phyloP scores from a whole-genome alignment of 2,113 vertebrate species.

The Pan troglodytes region DNA sequence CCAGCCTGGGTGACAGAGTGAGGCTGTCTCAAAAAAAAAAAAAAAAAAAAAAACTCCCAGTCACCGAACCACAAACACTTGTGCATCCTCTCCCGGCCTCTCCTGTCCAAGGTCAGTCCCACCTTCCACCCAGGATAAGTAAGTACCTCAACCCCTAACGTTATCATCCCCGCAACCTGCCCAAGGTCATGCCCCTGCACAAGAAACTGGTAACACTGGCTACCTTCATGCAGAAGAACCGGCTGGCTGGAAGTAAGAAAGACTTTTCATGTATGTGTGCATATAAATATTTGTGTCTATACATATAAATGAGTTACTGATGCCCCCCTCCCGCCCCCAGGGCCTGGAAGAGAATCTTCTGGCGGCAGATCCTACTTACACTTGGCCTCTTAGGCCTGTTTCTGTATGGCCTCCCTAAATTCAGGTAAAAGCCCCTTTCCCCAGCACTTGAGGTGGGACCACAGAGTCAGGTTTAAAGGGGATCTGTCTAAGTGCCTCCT shows the following conservation, averaged over 20 bases:
- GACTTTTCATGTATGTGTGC: neutral
- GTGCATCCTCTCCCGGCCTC: neutral
- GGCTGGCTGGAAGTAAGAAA: neutral
- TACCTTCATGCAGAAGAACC: neutral
- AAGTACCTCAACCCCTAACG: neutral
- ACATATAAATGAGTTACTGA: neutral
- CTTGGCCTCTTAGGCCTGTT: constrained; percentile 32
- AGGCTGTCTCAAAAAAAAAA: too few relatives aligned
- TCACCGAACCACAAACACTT: neutral
- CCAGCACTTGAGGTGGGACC: neutral
- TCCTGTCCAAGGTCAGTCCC: neutral
- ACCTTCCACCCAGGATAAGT: neutral
- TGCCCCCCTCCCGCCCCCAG: neutral
- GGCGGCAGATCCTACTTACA: neutral
- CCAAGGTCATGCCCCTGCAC: too few relatives aligned
- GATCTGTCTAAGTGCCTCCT: neutral
- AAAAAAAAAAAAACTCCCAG: neutral
- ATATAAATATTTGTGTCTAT: neutral
- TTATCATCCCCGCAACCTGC: neutral
- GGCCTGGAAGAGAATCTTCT: constrained; percentile 50
- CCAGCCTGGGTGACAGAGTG: too few relatives aligned
- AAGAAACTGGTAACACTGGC: neutral
- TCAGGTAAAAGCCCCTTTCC: constrained; percentile 49
- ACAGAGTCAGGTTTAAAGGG: neutral
- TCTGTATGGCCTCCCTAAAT: neutral